These are phyloP conservation scores for Norana najaformis DNA, from an alignment of 2,888 invertebrate species.

Conservation along the genomic window DNA sequence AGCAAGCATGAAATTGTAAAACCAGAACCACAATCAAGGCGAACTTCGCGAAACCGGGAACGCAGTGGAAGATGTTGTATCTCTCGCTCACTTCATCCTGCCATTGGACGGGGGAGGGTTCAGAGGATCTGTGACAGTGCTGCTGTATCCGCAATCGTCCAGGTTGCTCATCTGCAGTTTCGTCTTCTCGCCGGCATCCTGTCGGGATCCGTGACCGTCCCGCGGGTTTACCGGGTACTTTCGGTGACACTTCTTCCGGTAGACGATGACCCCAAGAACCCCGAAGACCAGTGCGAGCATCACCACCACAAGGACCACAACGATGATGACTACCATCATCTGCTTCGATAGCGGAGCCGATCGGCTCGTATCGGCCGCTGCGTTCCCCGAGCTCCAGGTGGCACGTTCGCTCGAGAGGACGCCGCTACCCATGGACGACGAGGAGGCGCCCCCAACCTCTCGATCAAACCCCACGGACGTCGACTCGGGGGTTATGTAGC, in stretches of 20 bases:
- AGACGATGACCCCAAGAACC: neutral
- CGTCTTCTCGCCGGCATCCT: conserved; percentile 18
- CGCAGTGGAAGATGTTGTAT: too few relatives aligned
- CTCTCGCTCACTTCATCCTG: too few relatives aligned
- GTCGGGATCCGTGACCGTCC: neutral
- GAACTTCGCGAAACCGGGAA: too few relatives aligned
- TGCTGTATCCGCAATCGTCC: conserved; percentile 4
- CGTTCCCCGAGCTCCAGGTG: neutral
- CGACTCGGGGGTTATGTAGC: neutral
- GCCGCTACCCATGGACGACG: neutral
- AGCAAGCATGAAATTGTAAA: too few relatives aligned
- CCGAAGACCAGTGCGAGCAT: neutral
- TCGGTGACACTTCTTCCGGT: neutral
- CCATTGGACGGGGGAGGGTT: neutral
- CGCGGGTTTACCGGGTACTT: neutral
- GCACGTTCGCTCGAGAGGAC: neutral
- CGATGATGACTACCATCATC: neutral
- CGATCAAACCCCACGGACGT: neutral
- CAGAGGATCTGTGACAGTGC: neutral
- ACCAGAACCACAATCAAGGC: too few relatives aligned
- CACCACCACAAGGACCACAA: neutral
- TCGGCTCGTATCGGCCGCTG: neutral
- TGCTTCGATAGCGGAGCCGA: neutral
- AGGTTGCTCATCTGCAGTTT: conserved; percentile 21
- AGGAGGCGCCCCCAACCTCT: neutral